Conservation (phyloP, 2,797 vertebrate genomes). For the Eospalax fontanierii region DNA sequence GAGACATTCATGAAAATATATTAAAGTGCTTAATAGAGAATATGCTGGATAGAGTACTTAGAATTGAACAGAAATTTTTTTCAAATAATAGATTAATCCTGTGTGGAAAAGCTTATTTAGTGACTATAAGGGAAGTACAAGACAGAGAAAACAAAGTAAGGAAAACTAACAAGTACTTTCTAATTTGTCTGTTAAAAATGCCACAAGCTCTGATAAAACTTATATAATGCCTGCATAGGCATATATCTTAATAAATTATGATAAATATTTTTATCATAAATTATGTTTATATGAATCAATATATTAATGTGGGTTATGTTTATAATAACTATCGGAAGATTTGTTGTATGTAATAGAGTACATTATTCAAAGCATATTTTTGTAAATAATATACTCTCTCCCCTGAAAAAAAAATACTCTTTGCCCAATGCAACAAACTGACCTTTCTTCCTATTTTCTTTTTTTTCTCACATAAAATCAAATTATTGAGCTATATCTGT, state of each 20-base stretch:
- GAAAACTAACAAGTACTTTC: not conserved
- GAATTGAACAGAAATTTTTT: not conserved
- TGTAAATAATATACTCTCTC: not conserved
- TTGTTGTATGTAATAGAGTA: not conserved
- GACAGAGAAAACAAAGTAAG: not conserved
- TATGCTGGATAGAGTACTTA: not conserved
- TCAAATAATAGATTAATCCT: not conserved
- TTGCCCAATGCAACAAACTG: not conserved
- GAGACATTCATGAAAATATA: no score
- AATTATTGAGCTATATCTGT: constrained; percentile 51
- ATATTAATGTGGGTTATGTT: not conserved
- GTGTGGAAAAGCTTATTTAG: not conserved
- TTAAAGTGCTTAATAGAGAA: not conserved
- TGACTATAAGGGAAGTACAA: not conserved
- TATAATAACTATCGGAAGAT: not conserved
- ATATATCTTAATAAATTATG: not conserved
- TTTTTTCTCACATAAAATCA: not conserved
- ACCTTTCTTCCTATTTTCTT: not conserved
- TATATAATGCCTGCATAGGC: no score
- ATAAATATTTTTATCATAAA: no score
- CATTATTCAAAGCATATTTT: constrained; percentile 1
- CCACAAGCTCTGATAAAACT: not conserved
- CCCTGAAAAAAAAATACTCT: not conserved
- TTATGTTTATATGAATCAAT: not conserved
- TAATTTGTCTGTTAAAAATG: not conserved